Base-by-base conservation (phyloP, 2,113 vertebrate genomes). In the Ramphastos sulfuratus region DNA sequence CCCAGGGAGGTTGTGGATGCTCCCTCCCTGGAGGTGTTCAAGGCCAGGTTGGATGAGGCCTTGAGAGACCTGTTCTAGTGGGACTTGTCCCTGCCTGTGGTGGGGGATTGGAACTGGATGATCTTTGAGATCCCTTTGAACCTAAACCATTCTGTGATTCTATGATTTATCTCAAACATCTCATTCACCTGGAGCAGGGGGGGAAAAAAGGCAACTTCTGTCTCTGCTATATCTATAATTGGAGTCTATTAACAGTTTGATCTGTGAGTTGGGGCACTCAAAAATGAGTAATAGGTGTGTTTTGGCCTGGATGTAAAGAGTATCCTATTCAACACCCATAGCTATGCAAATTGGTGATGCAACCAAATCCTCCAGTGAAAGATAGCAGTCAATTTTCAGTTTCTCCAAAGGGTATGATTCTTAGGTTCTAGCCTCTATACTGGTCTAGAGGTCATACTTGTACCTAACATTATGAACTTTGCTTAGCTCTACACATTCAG, bases 371-470 rank as follows among this genome's bases (percentile, higher is more conserved):
- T 55, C 35, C 70, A 48, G 48, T 7, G 48, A 19, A 25, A 74
- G 25, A 4, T 8, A 4, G 0, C 7, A 30, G 18, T 21, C 35
- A 25, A 7, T 28, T 24, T 28, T 42, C 14, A 13, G 54, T 69
- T 48, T 28, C 6, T n/a, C 25, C 31, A 37, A 30, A 28, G 24
- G 28, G 11, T 14, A 9, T 10, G 23, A 0, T 4, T 27, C 20
- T 44, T 15, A 30, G 0, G 0, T 17, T 17, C 37, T 3, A 17
- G 17, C 69, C 63, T 74, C 30, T 31, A 1, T 0, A 7, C 20
- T 31, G 23, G 18, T 15, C 1, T 0, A 10, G 19, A 4, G 14
- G 31, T 50, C 27, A 1, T 5, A 35, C 10, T 24, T 6, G 10
- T 6, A 3, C 12, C 66, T 27, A 12, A 3, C 37, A 1, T 17